A percentile compares a stretch with the other conserved stretches of the same genome.
Evolutionary conservation across 2,888 invertebrate genomes (phyloP).

Genomic region (Drosophila emarginata): DNA sequence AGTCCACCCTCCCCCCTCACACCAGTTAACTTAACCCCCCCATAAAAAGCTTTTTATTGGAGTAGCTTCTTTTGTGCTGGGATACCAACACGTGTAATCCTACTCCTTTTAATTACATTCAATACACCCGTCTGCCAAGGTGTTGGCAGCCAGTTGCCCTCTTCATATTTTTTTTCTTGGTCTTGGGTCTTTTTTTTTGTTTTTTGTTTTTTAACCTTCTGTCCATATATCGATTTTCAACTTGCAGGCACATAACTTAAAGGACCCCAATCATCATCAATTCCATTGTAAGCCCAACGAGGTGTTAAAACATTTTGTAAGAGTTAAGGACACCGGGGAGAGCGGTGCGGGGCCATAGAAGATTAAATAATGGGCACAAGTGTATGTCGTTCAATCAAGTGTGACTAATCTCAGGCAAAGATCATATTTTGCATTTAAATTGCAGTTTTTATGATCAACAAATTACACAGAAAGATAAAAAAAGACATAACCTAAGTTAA

Average conservation of each 20-base stretch:
- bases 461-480: constrained; percentile 6
- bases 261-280: background rate
- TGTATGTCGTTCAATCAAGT: constrained; percentile 51
- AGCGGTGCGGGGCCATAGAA: background rate
- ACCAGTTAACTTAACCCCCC: constrained; percentile 19
- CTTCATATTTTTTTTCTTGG: background rate
- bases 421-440: constrained; percentile 55
- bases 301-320: constrained; percentile 75
- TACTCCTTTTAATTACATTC: constrained; percentile 75
- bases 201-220: constrained; percentile 47
- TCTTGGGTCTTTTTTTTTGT: background rate
- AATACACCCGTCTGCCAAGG: constrained; percentile 51
- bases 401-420: constrained; percentile 57
- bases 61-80: constrained; percentile 41
- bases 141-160: constrained; percentile 48
- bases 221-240: constrained; percentile 71
- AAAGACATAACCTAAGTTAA: background rate
- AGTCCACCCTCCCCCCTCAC: constrained; percentile 4
- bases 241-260: background rate
- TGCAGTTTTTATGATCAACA: constrained; percentile 32
- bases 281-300: constrained; percentile 53
- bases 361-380: constrained; percentile 11
- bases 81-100: constrained; percentile 58
- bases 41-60: constrained; percentile 31
- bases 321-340: constrained; percentile 16